phyloP scores from a whole-genome alignment of 2,797 vertebrate genomes.

The Semaprochilodus insignis region DNA sequence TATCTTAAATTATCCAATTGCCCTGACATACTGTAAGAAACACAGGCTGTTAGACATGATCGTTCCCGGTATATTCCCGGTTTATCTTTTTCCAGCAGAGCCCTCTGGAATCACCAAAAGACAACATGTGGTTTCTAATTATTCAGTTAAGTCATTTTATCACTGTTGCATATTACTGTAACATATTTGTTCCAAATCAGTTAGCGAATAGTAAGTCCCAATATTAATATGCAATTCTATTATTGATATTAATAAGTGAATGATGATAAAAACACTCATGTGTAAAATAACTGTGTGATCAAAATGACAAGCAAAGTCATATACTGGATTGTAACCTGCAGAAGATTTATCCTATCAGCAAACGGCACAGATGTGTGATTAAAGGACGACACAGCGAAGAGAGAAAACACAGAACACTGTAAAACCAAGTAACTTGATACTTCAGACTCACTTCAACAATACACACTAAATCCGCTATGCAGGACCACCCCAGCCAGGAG shows the following conservation, averaged over 20 bases:
- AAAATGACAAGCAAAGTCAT: neutral
- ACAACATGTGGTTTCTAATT: neutral
- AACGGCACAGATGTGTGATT: constrained; percentile 46
- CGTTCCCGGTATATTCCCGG: neutral
- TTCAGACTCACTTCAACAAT: neutral
- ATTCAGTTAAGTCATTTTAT: neutral
- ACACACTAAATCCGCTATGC: neutral
- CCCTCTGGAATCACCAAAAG: neutral
- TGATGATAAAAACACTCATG: neutral
- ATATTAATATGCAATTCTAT: too few relatives aligned
- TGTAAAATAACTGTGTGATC: neutral
- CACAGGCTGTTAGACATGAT: too few relatives aligned
- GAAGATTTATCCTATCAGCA: neutral
- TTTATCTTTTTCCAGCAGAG: neutral
- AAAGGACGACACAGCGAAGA: neutral
- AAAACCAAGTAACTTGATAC: neutral
- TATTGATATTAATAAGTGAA: neutral
- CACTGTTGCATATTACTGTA: too few relatives aligned
- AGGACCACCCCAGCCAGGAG: neutral
- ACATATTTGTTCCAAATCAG: too few relatives aligned
- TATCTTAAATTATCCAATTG: neutral
- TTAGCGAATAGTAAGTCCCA: too few relatives aligned
- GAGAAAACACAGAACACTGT: neutral
- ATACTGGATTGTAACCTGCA: constrained; percentile 57
- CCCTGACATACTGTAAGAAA: neutral